Base-by-base conservation (phyloP, 2,113 vertebrate genomes). In the Ursus arctos region DNA sequence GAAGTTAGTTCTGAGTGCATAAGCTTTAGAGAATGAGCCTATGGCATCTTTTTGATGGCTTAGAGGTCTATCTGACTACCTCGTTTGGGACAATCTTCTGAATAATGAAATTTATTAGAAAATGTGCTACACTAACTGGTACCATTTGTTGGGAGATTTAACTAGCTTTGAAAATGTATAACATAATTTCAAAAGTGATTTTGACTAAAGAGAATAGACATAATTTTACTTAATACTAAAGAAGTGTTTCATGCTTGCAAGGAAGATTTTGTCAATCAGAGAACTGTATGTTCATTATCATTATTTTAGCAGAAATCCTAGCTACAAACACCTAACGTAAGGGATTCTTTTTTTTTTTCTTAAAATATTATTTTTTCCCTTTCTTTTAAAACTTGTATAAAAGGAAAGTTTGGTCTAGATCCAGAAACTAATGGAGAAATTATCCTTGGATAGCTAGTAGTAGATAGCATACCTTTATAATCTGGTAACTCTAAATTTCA, bases 381-480 rank as follows among this genome's bases (percentile, higher is more conserved):
- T 77, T 8, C 49, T 85, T 87, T 76, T 55, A n/a, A 84, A 88
- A 77, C 15, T 79, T 36, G 6, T 55, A 63, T 87, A 67, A 94
- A 96, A 97, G 79, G 31, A 83, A 89, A 85, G 40, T 63, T 97
- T 98, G 28, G 28, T 91, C 43, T 82, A 97, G 19, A 92, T 61
- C 84, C 28, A 97, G 71, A 98, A 98, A 97, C 95, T 98, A 98
- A 98, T 97, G 96, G 55, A 79, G 76, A 98, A 98, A 98, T 98
- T 97, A 96, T 92, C 94, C 93, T 96, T 97, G 90, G 88, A 90
- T 95, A 90, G 91, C 88, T 95, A 47, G 82, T 97, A 96, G 97
- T 94, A 95, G 86, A 95, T 72, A 94, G 94, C 90, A 98, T 96
- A 98, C 97, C 81, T 96, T 98, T 92, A 81, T 96, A 95, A 97